A percentile compares a stretch with the other conserved stretches of the same genome.
phyloP scores from a whole-genome alignment of 2,888 invertebrate species.

The Limnephilus lunatus region DNA sequence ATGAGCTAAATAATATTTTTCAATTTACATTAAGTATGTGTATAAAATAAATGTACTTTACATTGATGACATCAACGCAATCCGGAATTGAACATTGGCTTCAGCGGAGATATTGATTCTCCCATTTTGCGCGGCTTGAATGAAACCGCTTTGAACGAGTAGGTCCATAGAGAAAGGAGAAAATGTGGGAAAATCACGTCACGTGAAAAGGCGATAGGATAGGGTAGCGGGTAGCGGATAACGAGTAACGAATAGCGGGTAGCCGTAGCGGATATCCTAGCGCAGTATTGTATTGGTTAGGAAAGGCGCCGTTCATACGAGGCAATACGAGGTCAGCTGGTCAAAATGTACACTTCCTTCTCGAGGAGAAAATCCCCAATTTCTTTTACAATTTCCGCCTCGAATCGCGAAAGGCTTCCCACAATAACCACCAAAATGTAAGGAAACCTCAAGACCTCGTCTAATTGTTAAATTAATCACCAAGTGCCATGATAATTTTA shows the following conservation, averaged over 20 bases:
- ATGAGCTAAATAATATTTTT: not conserved
- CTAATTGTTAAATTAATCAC: conserved; percentile 58
- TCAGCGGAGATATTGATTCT: conserved; percentile 29
- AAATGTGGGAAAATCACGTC: not conserved
- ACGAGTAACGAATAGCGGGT: too few relatives aligned
- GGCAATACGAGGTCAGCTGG: conserved; percentile 60
- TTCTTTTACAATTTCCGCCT: conserved; percentile 31
- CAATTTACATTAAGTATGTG: not conserved
- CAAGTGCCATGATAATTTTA: conserved; percentile 63
- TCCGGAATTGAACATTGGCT: not conserved
- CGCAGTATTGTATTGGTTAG: not conserved
- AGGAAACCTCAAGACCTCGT: conserved; percentile 50
- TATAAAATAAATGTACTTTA: too few relatives aligned
- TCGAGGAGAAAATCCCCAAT: conserved; percentile 27
- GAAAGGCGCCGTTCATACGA: conserved; percentile 51
- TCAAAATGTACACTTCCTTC: conserved; percentile 56
- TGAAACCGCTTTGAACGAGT: conserved; percentile 41
- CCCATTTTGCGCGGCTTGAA: conserved; percentile 27
- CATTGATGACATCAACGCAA: not conserved
- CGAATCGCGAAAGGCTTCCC: conserved; percentile 36
- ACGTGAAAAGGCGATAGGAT: conserved; percentile 7
- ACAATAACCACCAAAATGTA: conserved; percentile 56
- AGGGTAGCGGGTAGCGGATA: not conserved
- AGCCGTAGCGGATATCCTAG: not conserved
- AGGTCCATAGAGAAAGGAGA: conserved; percentile 19